Base-by-base conservation (phyloP, 2,888 invertebrate species). In the Eudasyphora cyanicolor region DNA sequence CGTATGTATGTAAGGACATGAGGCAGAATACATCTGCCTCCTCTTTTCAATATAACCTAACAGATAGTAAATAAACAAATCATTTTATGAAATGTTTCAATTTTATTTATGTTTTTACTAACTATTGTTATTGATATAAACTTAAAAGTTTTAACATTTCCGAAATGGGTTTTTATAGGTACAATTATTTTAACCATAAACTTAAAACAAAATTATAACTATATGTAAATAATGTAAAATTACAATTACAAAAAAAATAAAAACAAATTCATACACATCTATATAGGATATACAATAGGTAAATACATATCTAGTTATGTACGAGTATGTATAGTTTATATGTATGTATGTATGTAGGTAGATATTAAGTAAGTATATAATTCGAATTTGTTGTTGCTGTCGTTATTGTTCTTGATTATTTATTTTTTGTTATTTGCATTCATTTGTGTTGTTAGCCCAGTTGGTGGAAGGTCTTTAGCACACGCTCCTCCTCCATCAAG, bases 201-300 rank as follows among this genome's bases (percentile, higher is more conserved):
- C 75, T 79, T 82, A 79, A 51, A 42, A n/a, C n/a, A n/a, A n/a
- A 71, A 49, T 64, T 76, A 82, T 1, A 76, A 76, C 75, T 82
- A 70, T 71, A 70, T 57, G 12, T 60, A 24, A 80, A 1, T n/a
- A 38, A n/a, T n/a, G n/a, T 62, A 74, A 10, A 27, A 64, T 62
- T 75, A 42, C 54, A 51, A n/a, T n/a, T 45, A 71, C 32, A 21
- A 49, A 67, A 60, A 75, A 70, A 76, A 32, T 8, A 77, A 29
- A 60, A 70, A 19, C 60, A 19, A 60, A 67, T 8, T 74, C 32
- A 35, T 17, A 69, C 45, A 2, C n/a, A 45, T 5, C 32, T 32
- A n/a, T n/a, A n/a, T n/a, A n/a, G 32, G 32, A 8, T 32, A 32
- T 32, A 8, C 32, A 32, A 38, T 14, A n/a, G n/a, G n/a, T n/a